Evolutionary conservation across 2,888 invertebrate genomes (phyloP).

Genomic region (Nemoura dubitans): DNA sequence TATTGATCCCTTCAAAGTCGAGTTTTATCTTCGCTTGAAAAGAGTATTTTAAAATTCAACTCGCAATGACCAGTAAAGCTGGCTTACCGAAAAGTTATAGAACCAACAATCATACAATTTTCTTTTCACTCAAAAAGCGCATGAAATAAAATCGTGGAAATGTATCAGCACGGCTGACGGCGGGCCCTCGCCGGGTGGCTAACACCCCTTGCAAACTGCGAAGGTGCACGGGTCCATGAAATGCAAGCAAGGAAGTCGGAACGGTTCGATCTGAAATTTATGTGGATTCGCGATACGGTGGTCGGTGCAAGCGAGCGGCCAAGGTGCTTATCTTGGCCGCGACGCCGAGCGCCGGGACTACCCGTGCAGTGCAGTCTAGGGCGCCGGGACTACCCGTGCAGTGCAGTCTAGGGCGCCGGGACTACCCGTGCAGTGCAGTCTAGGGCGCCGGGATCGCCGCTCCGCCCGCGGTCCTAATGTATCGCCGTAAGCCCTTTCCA

Average conservation of each 20-base stretch:
- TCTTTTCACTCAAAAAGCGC: background rate
- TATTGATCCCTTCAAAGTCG: background rate
- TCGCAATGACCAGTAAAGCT: background rate
- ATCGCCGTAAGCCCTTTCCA: background rate
- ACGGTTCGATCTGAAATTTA: conserved; percentile 7
- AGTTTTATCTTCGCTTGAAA: background rate
- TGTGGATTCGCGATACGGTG: background rate
- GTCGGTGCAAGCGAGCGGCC: background rate
- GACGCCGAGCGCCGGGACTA: background rate
- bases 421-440: too few relatives aligned
- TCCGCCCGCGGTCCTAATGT: background rate
- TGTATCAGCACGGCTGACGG: background rate
- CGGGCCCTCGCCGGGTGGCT: background rate
- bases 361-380: background rate
- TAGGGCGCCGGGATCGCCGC: background rate
- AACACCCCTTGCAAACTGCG: background rate
- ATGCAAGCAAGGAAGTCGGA: background rate
- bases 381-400: too few relatives aligned
- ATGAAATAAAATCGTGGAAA: background rate
- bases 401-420: too few relatives aligned
- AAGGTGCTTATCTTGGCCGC: background rate
- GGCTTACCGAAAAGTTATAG: background rate
- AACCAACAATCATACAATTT: background rate
- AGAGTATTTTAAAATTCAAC: background rate
- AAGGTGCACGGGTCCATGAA: background rate